Percentiles rank a stretch among this genome's conserved stretches.
phyloP scores from a whole-genome alignment of 2,113 vertebrate species.

The Zapornia atra region DNA sequence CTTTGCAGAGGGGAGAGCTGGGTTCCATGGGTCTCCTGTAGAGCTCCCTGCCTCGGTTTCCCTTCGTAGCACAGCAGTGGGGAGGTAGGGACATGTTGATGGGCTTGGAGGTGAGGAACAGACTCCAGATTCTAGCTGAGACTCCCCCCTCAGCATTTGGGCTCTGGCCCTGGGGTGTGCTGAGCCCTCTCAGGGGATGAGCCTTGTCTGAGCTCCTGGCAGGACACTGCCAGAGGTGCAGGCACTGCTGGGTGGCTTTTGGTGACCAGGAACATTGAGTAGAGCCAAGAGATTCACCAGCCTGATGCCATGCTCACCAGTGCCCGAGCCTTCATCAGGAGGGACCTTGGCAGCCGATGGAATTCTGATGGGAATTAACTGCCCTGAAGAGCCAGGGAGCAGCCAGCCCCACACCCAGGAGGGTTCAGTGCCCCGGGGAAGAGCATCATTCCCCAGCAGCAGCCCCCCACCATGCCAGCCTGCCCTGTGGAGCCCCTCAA shows the following conservation, averaged over 20 bases:
- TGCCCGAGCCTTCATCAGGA: background rate
- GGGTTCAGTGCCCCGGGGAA: background rate
- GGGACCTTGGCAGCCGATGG: background rate
- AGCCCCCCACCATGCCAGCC: background rate
- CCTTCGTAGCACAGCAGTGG: background rate
- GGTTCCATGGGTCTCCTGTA: fast-evolving
- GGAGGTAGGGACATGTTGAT: too few relatives aligned
- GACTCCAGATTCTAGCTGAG: background rate
- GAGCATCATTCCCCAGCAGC: background rate
- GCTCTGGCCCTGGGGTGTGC: background rate
- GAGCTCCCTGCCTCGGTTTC: background rate
- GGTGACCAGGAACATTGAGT: background rate
- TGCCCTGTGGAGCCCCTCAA: fast-evolving
- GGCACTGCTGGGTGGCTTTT: background rate
- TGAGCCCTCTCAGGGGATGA: too few relatives aligned
- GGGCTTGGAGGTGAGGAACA: background rate
- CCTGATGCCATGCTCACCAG: fast-evolving
- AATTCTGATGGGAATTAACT: background rate
- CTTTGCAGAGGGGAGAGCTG: fast-evolving
- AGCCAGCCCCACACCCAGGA: background rate
- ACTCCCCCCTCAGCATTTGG: background rate
- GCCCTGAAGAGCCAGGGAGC: background rate
- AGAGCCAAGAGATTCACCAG: background rate
- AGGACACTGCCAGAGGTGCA: background rate
- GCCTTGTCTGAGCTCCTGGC: background rate